phyloP scores from a whole-genome alignment of 1,140 invertebrate species.

The Micrasema longulum region DNA sequence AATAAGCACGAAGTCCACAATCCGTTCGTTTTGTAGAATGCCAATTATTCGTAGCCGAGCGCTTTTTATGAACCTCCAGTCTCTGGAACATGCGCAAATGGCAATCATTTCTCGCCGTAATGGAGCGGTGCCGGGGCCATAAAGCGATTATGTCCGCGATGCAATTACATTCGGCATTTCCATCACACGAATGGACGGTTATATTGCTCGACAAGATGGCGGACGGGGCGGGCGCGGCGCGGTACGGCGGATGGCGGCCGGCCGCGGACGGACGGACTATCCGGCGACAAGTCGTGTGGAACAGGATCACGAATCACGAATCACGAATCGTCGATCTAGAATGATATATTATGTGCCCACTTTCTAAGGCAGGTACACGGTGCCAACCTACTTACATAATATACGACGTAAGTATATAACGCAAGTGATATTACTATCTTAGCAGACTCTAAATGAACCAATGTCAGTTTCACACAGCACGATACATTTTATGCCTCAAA shows the following conservation, averaged over 20 bases:
- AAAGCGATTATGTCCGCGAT: constrained; percentile 51
- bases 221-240: not conserved
- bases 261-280: too few relatives aligned
- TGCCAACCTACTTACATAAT: too few relatives aligned
- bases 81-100: constrained; percentile 44
- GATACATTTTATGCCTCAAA: too few relatives aligned
- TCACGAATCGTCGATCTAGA: too few relatives aligned
- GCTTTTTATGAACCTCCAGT: constrained; percentile 29
- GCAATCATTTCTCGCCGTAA: constrained; percentile 46
- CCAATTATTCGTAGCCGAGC: constrained; percentile 29
- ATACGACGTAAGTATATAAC: too few relatives aligned
- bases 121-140: constrained; percentile 47
- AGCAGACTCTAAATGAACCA: too few relatives aligned
- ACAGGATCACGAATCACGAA: not conserved
- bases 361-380: too few relatives aligned
- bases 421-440: too few relatives aligned
- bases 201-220: constrained; percentile 29
- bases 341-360: not conserved
- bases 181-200: constrained; percentile 41
- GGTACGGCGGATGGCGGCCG: not conserved
- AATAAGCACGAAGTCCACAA: constrained; percentile 8
- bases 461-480: too few relatives aligned
- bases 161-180: constrained; percentile 50
- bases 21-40: constrained; percentile 30
- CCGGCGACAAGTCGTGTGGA: constrained; percentile 2